Conservation (phyloP, 2,888 invertebrate species). For the Nomada fabriciana region DNA sequence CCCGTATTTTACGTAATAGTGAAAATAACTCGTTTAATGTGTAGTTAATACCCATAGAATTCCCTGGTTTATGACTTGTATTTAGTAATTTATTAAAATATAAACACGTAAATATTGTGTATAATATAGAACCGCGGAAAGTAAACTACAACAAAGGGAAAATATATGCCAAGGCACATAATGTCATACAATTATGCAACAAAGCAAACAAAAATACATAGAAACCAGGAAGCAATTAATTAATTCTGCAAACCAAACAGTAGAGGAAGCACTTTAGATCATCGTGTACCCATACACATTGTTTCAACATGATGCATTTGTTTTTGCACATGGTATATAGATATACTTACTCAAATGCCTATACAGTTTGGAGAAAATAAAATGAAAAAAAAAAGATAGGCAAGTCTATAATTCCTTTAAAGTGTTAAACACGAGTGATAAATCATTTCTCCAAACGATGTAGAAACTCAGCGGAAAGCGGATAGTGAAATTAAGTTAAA, state of each 20-base stretch:
- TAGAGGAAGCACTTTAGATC: background rate
- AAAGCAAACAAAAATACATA: background rate
- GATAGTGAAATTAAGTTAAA: conserved; percentile 31
- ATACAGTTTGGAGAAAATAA: conserved; percentile 16
- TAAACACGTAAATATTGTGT: no score
- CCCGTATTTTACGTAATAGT: background rate
- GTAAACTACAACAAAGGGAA: background rate
- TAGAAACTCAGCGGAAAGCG: conserved; percentile 35
- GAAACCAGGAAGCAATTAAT: background rate
- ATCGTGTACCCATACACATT: background rate
- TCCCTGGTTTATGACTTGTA: background rate
- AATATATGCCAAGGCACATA: background rate
- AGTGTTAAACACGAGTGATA: background rate
- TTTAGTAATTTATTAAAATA: background rate
- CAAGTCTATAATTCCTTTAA: background rate
- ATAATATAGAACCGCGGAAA: no score
- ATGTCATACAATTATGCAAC: background rate
- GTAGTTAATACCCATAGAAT: background rate
- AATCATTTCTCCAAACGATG: conserved; percentile 25
- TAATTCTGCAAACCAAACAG: background rate
- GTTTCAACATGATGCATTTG: background rate
- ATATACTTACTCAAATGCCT: background rate
- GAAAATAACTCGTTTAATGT: background rate
- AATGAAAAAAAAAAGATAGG: background rate
- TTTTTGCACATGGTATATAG: conserved; percentile 27